Percentiles rank a stretch among this genome's conserved stretches.
Evolutionary conservation across 2,888 invertebrate species (phyloP).

Genomic region (Dasysyrphus tricinctus): DNA sequence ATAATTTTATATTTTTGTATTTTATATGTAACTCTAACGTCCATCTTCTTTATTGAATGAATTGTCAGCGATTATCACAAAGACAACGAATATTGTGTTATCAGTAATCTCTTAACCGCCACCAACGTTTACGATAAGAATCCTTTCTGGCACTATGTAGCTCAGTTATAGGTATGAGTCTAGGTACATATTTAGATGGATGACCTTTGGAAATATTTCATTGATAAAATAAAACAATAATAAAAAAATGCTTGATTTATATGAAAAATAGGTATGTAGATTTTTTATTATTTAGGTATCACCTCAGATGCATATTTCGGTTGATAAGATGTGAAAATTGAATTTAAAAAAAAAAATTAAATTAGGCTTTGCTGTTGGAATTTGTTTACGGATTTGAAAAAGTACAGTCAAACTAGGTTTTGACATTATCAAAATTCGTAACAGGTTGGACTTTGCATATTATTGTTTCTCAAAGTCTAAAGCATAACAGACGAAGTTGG

Average conservation of each 20-base stretch:
- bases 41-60: slow-evolving; percentile 14
- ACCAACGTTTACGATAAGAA: slow-evolving; percentile 47
- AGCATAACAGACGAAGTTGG: no score
- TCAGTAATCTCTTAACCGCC: slow-evolving; percentile 49
- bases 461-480: no score
- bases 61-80: slow-evolving; percentile 31
- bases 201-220: slow-evolving; percentile 66
- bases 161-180: slow-evolving; percentile 28
- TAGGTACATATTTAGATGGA: slow-evolving; percentile 47
- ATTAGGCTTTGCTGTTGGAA: not conserved
- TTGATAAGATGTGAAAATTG: slow-evolving; percentile 41
- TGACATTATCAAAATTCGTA: no score
- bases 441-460: no score
- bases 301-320: slow-evolving; percentile 47
- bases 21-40: slow-evolving; percentile 18
- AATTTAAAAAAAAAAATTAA: not conserved
- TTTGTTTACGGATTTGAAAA: not conserved
- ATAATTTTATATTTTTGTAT: not conserved
- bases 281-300: slow-evolving; percentile 49
- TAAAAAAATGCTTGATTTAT: slow-evolving; percentile 17
- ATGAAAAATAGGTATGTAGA: not conserved
- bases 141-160: slow-evolving; percentile 54
- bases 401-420: not conserved
- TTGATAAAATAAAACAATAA: slow-evolving; percentile 61
- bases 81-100: slow-evolving; percentile 30